phyloP scores from a whole-genome alignment of 2,797 vertebrate genomes.

The Hafferia zeledoni region DNA sequence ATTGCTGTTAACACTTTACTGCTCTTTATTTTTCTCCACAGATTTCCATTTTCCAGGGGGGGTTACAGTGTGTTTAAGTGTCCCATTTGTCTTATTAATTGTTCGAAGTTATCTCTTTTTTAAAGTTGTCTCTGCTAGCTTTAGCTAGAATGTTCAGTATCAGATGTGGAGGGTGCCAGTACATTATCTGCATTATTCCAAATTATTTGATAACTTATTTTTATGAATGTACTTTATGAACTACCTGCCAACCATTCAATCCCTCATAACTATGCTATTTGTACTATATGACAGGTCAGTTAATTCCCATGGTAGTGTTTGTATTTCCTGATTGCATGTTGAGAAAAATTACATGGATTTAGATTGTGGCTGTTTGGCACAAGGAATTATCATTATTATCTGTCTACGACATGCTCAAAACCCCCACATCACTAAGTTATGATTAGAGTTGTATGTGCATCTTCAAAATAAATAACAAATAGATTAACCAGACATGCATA shows the following conservation, averaged over 20 bases:
- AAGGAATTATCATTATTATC: not conserved
- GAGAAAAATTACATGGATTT: constrained; percentile 1
- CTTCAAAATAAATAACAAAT: not conserved
- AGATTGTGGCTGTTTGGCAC: not conserved
- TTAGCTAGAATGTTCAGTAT: not conserved
- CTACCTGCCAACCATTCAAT: not conserved
- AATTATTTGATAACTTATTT: not conserved
- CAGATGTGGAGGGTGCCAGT: not conserved
- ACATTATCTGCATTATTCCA: not conserved
- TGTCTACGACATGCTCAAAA: not conserved
- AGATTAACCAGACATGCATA: not conserved
- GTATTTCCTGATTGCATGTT: not conserved
- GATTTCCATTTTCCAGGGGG: not conserved
- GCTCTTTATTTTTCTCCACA: constrained; percentile 10
- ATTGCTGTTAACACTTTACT: constrained; percentile 1
- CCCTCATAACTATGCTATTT: not conserved
- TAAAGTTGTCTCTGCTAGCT: not conserved
- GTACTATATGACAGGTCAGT: not conserved
- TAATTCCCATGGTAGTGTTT: not conserved
- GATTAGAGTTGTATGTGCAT: not conserved
- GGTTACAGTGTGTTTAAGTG: constrained; percentile 27
- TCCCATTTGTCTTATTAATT: constrained; percentile 41
- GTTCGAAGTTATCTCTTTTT: not conserved
- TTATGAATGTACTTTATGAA: not conserved
- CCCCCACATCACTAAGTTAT: not conserved